phyloP scores from a whole-genome alignment of 2,113 vertebrate genomes.

The Copsychus sechellarum region DNA sequence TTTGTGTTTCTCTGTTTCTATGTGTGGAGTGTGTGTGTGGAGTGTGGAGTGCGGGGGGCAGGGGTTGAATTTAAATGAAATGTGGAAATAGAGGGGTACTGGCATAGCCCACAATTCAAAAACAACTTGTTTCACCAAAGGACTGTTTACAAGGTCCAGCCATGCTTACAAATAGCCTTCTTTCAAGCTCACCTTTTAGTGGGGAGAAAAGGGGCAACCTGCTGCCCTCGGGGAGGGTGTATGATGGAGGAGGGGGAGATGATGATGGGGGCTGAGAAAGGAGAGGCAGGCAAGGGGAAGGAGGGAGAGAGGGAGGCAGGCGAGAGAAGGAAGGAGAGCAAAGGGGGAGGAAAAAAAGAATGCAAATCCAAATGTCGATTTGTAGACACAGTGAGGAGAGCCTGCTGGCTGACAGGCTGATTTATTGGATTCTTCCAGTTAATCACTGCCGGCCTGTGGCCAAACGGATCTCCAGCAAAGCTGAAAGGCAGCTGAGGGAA shows the following conservation, averaged over 20 bases:
- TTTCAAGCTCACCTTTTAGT: slow-evolving; percentile 74
- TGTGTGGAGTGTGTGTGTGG: too few species aligned
- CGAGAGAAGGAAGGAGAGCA: not conserved
- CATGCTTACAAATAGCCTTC: slow-evolving; percentile 22
- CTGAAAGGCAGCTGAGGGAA: slow-evolving; percentile 88
- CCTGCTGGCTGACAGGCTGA: slow-evolving; percentile 92
- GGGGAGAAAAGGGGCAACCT: slow-evolving; percentile 45
- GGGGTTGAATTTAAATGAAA: not conserved
- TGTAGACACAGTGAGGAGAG: slow-evolving; percentile 83
- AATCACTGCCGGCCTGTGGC: slow-evolving; percentile 88
- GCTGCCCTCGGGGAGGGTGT: not conserved
- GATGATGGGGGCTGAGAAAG: not conserved
- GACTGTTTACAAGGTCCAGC: not conserved
- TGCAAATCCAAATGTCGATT: slow-evolving; percentile 88
- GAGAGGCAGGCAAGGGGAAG: not conserved
- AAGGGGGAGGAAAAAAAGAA: slow-evolving; percentile 13
- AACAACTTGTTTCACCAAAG: slow-evolving; percentile 36
- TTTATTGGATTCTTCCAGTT: slow-evolving; percentile 98
- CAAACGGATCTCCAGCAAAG: slow-evolving; percentile 89
- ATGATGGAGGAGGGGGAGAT: not conserved
- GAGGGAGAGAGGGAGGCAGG: not conserved
- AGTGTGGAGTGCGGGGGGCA: not conserved
- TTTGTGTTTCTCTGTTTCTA: too few species aligned
- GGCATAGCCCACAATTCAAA: slow-evolving; percentile 36
- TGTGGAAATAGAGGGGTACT: not conserved